phyloP scores from a whole-genome alignment of 2,888 invertebrate species.

The Molanna angustata region DNA sequence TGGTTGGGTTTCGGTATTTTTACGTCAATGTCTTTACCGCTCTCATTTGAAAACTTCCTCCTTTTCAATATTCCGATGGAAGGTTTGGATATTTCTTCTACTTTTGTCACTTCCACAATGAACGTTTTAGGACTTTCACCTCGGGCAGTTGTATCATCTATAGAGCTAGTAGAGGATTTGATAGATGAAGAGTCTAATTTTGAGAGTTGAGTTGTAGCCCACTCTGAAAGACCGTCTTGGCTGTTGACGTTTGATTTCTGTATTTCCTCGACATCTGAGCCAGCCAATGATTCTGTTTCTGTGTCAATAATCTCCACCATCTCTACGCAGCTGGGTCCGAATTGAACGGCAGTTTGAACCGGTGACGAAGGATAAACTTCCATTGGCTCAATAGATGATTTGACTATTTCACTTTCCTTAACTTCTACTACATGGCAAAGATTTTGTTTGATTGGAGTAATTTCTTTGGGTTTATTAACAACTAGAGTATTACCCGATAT shows the following conservation, averaged over 20 bases:
- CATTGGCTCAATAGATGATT: slow-evolving; percentile 49
- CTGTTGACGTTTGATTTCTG: slow-evolving; percentile 9
- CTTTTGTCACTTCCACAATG: slow-evolving; percentile 26
- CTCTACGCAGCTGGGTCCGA: slow-evolving; percentile 55
- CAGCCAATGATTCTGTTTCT: slow-evolving; percentile 45
- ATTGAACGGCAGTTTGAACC: slow-evolving; percentile 53
- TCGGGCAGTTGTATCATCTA: no score
- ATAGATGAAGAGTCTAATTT: slow-evolving; percentile 45
- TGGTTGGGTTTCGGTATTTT: slow-evolving; percentile 25
- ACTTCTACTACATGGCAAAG: slow-evolving; percentile 65
- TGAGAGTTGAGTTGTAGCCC: slow-evolving; percentile 35
- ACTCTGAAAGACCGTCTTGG: slow-evolving; percentile 30
- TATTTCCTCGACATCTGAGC: slow-evolving; percentile 36
- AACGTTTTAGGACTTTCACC: slow-evolving; percentile 11
- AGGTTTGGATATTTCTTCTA: slow-evolving; percentile 32
- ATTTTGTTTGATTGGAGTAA: slow-evolving; percentile 35
- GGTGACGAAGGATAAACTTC: slow-evolving; percentile 53
- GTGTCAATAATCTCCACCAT: slow-evolving; percentile 55
- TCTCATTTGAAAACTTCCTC: slow-evolving; percentile 19
- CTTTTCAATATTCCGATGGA: slow-evolving; percentile 27
- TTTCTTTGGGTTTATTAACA: slow-evolving; percentile 36
- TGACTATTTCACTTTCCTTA: slow-evolving; percentile 65
- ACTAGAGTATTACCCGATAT: slow-evolving; percentile 55
- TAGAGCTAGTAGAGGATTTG: slow-evolving; percentile 40
- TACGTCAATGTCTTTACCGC: slow-evolving; percentile 34